phyloP scores from a whole-genome alignment of 2,888 invertebrate species.

The Exephanes ischioxanthus region DNA sequence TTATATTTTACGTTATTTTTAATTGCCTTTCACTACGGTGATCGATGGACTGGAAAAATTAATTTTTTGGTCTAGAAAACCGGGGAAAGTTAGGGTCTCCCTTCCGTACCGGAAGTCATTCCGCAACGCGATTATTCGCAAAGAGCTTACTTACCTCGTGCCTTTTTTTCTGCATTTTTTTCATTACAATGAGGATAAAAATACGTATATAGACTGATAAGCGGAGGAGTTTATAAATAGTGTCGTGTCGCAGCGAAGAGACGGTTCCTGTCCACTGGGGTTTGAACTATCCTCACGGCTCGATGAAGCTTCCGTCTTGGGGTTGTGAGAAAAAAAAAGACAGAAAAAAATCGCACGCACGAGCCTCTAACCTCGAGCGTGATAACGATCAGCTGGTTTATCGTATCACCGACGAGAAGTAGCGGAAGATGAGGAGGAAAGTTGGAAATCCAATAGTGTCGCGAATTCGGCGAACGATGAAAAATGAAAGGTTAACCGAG shows the following conservation, averaged over 20 bases:
- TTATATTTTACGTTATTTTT: not conserved
- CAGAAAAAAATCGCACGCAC: constrained; percentile 5
- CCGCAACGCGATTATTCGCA: constrained; percentile 1
- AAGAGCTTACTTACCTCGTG: not conserved
- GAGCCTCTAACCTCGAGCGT: not conserved
- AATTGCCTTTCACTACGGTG: too few species aligned
- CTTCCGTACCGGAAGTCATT: constrained; percentile 16
- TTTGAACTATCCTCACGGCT: constrained; percentile 40
- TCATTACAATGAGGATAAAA: constrained; percentile 23
- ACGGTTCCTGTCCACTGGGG: constrained; percentile 4
- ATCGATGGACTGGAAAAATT: too few species aligned
- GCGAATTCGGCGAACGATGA: constrained; percentile 64
- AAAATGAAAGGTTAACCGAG: constrained; percentile 73
- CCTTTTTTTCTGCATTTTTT: not conserved
- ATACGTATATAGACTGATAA: constrained; percentile 22
- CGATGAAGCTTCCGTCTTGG: constrained; percentile 21
- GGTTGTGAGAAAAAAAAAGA: constrained; percentile 1
- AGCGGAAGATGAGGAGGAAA: constrained; percentile 58
- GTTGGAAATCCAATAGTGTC: constrained; percentile 62
- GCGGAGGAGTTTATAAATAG: constrained; percentile 48
- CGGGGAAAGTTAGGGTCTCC: not conserved
- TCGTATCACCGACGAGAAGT: not conserved
- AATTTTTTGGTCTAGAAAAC: too few species aligned
- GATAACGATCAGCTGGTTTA: constrained; percentile 15
- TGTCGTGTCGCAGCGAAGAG: constrained; percentile 1